phyloP scores from a whole-genome alignment of 2,113 vertebrate genomes.

The Varanus salvator region DNA sequence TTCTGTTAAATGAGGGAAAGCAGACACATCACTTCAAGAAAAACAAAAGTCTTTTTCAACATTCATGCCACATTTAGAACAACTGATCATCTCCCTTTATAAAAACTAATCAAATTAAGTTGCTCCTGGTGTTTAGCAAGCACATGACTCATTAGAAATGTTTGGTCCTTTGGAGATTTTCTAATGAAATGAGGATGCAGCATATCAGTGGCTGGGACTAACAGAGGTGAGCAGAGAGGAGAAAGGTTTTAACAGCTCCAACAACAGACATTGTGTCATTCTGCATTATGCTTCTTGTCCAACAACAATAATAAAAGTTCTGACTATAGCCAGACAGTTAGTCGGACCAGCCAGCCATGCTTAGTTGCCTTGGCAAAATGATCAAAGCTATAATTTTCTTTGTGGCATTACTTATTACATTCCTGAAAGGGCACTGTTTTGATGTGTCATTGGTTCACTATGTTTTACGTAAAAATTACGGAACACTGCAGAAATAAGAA shows the following conservation, averaged over 20 bases:
- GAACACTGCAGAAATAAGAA: background rate
- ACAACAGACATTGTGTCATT: slow-evolving; percentile 49
- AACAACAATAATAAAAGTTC: slow-evolving; percentile 37
- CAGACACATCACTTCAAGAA: background rate
- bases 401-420: slow-evolving; percentile 35
- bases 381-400: slow-evolving; percentile 12
- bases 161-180: slow-evolving; percentile 37
- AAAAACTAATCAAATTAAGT: slow-evolving; percentile 27
- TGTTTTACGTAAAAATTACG: background rate
- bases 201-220: slow-evolving; percentile 28
- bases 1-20: slow-evolving; percentile 10
- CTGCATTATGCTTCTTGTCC: slow-evolving; percentile 40
- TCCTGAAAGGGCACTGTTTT: background rate
- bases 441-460: slow-evolving; percentile 14
- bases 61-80: slow-evolving; percentile 31
- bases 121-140: slow-evolving; percentile 34
- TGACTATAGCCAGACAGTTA: background rate
- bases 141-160: slow-evolving; percentile 31
- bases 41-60: background rate
- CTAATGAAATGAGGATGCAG: slow-evolving; percentile 36
- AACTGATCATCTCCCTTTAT: slow-evolving; percentile 41
- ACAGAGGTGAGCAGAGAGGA: slow-evolving; percentile 37
- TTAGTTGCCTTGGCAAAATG: background rate
- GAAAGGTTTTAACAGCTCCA: slow-evolving; percentile 42
- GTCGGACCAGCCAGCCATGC: slow-evolving; percentile 21